A percentile compares a stretch with the other conserved stretches of the same genome.
Conservation (phyloP, 2,797 vertebrate genomes). For the Jordanella pulchra region DNA sequence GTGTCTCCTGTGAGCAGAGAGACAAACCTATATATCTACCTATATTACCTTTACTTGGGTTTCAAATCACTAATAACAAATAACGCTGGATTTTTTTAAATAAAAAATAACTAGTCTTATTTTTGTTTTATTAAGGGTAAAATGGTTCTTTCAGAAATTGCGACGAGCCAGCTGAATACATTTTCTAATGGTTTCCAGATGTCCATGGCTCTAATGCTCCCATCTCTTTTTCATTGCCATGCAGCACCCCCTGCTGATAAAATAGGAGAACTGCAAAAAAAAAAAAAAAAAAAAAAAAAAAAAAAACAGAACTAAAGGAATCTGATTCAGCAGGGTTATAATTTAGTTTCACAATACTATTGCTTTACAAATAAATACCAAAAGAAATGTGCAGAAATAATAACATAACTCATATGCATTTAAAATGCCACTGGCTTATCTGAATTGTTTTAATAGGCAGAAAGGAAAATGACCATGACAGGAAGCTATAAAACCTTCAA, state of each 20-base stretch:
- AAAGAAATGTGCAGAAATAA: background rate
- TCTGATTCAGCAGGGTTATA: too few relatives aligned
- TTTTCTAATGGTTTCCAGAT: conserved; percentile 12
- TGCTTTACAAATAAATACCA: background rate
- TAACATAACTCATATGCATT: background rate
- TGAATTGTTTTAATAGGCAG: background rate
- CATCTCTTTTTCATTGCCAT: background rate
- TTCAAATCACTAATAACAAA: background rate
- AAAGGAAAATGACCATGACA: too few relatives aligned
- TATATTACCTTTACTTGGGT: too few relatives aligned
- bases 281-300: background rate
- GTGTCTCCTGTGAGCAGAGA: background rate
- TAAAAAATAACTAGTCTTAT: background rate
- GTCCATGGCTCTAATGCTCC: background rate
- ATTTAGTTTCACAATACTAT: too few relatives aligned
- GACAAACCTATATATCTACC: background rate
- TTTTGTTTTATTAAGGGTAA: too few relatives aligned
- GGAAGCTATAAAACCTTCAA: too few relatives aligned
- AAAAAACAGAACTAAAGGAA: background rate
- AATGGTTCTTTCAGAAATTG: conserved; percentile 22
- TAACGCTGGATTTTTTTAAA: background rate
- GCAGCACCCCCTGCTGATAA: conserved; percentile 41
- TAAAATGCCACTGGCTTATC: background rate
- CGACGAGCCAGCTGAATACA: conserved; percentile 16
- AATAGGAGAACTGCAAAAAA: background rate